Evolutionary conservation across 2,797 vertebrate species (phyloP), one percentile per base, ranked within the genome.

Genomic region (Stomatorhinus walkeri): DNA sequence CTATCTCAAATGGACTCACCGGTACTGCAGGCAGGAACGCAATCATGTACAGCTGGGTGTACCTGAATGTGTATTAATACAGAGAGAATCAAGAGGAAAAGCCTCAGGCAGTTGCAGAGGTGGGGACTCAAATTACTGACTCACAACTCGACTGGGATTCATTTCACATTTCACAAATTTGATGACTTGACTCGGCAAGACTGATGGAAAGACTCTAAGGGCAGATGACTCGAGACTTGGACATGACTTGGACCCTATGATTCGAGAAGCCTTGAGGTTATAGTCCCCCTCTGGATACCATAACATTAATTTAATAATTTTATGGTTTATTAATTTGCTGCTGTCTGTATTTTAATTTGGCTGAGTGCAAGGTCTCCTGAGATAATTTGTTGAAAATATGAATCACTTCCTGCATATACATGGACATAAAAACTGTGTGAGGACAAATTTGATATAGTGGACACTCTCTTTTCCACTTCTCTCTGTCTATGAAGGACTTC

Each of bases 1-100:
- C 3, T 10, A 40, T 43, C 16, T 81, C 36, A 79, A 3, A 43
- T 81, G n/a, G 83, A 98, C 98, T 98, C 92, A 99, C 98, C 46
- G 98, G 98, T 90, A 99, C 96, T 48, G 97, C 98, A 89, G 98
- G 98, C 85, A 98, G 93, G 93, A 96, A 99, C 79, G 94, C 93
- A 92, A 93, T 94, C 92, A 97, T 90, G 1, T 99, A 99, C 54
- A 97, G 89, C 79, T 98, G 96, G n/a, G 97, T 97, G 85, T 98
- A 96, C 94, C 98, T 99, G 92, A 36, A 92, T 40, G 76, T 81
- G 40, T 46, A 72, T 36, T 36, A 72, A 36, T 36, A 46, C 76
- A 81, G 19, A 46, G 16, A 43, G 76, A 16, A 32, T 68, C 3
- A 32, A 36, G 4, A 72, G 64, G 28, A 32, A 16, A 36, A 72